Percentiles rank a stretch among this genome's conserved stretches.
These are phyloP conservation scores for Trisateles emortualis DNA, from an alignment of 2,888 invertebrate species.

Conservation along the genomic window DNA sequence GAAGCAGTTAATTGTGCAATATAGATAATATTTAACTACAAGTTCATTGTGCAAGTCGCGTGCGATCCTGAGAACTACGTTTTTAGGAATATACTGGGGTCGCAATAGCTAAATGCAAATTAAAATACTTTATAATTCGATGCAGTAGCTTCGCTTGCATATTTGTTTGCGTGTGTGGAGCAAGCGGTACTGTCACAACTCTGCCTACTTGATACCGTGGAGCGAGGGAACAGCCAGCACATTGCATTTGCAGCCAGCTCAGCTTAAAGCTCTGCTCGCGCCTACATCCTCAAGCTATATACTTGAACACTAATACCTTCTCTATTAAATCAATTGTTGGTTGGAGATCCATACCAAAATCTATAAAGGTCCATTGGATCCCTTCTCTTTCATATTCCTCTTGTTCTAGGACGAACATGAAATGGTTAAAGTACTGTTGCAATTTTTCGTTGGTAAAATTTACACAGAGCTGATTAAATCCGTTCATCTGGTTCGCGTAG, in stretches of 20 bases:
- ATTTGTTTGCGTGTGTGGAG: slow-evolving; percentile 53
- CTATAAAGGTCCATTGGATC: slow-evolving; percentile 96
- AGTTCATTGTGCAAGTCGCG: slow-evolving; percentile 28
- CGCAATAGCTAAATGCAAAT: slow-evolving; percentile 53
- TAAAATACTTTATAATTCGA: slow-evolving; percentile 39
- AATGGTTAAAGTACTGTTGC: slow-evolving; percentile 98
- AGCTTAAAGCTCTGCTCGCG: slow-evolving; percentile 73
- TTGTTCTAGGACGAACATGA: slow-evolving; percentile 98
- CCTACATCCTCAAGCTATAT: slow-evolving; percentile 68
- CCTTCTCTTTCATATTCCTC: slow-evolving; percentile 97
- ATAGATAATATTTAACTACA: slow-evolving; percentile 18
- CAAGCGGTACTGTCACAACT: slow-evolving; percentile 55
- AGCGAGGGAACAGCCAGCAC: slow-evolving; percentile 62
- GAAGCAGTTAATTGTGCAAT: slow-evolving; percentile 11
- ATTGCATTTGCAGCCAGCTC: slow-evolving; percentile 66
- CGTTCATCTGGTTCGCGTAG: slow-evolving; percentile 91
- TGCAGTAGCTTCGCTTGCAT: slow-evolving; percentile 57
- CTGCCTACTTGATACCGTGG: slow-evolving; percentile 54
- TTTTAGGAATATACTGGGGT: slow-evolving; percentile 45
- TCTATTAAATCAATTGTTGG: slow-evolving; percentile 96
- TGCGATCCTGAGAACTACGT: slow-evolving; percentile 45
- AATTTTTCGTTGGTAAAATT: slow-evolving; percentile 98
- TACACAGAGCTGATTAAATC: slow-evolving; percentile 98
- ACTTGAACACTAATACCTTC: slow-evolving; percentile 89
- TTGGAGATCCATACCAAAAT: slow-evolving; percentile 98